These are phyloP conservation scores for Cotesia congregata DNA, from an alignment of 2,888 invertebrate genomes.

Conservation along the genomic window DNA sequence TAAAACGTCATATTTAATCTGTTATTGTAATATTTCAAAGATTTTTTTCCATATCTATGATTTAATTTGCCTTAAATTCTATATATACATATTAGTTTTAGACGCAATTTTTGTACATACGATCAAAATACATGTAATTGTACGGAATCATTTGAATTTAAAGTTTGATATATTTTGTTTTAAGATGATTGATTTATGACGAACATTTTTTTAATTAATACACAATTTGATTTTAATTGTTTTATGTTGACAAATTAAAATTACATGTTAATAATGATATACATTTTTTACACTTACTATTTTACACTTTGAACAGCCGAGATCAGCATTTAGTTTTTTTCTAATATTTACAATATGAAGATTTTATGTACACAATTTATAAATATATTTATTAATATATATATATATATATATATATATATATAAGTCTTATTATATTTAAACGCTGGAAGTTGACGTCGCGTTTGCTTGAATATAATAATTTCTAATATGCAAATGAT, in stretches of 20 bases:
- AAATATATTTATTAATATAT: conserved; percentile 6
- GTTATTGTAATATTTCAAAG: conserved; percentile 8
- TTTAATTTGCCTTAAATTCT: conserved; percentile 13
- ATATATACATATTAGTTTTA: conserved; percentile 11
- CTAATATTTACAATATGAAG: conserved; percentile 33
- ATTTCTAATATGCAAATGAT: conserved; percentile 65
- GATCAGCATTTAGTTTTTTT: conserved; percentile 28
- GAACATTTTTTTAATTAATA: conserved; percentile 12
- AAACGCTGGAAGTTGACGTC: conserved; percentile 59
- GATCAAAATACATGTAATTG: conserved; percentile 28
- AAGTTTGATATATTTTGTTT: background rate
- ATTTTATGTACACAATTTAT: conserved; percentile 32
- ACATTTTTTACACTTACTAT: conserved; percentile 53
- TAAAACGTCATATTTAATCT: conserved; percentile 30
- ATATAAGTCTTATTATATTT: conserved; percentile 43
- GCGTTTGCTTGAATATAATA: conserved; percentile 64
- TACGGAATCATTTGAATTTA: conserved; percentile 13
- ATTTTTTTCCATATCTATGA: conserved; percentile 8
- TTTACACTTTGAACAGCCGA: conserved; percentile 63
- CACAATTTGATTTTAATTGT: conserved; percentile 36
- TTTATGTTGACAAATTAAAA: conserved; percentile 25
- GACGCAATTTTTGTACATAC: conserved; percentile 30
- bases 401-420: too few species aligned
- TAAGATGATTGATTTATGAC: background rate
- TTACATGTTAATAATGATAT: conserved; percentile 35